Base-by-base conservation (phyloP, 2,888 invertebrate genomes). In the Eupithecia inturbata region DNA sequence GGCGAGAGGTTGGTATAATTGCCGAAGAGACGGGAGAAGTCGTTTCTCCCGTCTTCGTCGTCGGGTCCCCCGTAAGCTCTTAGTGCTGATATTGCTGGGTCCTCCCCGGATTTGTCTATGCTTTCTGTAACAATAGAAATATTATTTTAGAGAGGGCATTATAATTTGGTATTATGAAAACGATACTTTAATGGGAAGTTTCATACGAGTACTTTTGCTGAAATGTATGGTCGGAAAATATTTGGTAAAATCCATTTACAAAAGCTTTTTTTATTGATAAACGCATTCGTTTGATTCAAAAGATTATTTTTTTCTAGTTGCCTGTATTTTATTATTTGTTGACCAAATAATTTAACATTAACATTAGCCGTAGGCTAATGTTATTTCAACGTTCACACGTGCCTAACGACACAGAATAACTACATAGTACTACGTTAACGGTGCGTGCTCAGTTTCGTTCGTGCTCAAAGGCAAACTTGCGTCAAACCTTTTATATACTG, bases 101-200 rank as follows among this genome's bases (percentile, higher is more conserved):
- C 93, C 81, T 94, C 94, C 10, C 92, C 93, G 39, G 92, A 91
- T 85, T 93, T 94, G 82, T 94, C 93, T 75, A 93, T 92, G 79
- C 90, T 92, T 82, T 94, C 94, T 94, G 93, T 68, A 94, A 93
- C 92, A 92, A 92, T 73, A 63, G 80, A 70, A 70, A 60, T 22
- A 33, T 63, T 31, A 53, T 53, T 10, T 53, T 22, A 26, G 57
- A 26, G 12, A 26, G 5, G 12, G 49, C 49, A 49, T 19, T 19
- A 45, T 19, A 6, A 45, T n/a, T 49, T n/a, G 9, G 7, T 9
- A n/a, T 49, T 45, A 19, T 19, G 45, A 1, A 45, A 19, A 41
- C 41, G n/a, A n/a, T n/a, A n/a, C n/a, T n/a, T n/a, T n/a, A n/a
- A 45, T 45, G 45, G 19, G 19, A 45, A 19, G 19, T 16, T 45